phyloP scores from a whole-genome alignment of 2,797 vertebrate species.

The Leuciscus waleckii region DNA sequence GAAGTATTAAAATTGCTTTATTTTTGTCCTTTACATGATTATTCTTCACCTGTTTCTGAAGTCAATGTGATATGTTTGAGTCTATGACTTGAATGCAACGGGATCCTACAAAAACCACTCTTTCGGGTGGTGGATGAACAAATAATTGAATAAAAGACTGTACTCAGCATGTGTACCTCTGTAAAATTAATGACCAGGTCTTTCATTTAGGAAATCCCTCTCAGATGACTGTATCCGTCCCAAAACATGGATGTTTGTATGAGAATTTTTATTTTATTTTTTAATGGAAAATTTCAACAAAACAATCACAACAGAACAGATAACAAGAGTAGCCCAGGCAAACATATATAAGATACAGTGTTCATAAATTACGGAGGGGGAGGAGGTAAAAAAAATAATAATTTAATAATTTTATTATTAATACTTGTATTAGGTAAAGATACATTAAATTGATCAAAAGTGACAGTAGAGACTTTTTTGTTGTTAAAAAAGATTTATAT shows the following conservation, averaged over 20 bases:
- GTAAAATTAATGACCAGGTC: background rate
- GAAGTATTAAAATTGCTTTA: constrained; percentile 46
- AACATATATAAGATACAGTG: background rate
- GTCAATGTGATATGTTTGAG: constrained; percentile 18
- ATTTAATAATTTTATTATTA: background rate
- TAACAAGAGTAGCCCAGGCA: background rate
- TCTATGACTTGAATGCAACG: background rate
- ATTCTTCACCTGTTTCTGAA: constrained; percentile 17
- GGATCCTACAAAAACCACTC: background rate
- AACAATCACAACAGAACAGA: background rate
- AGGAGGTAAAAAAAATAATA: no score
- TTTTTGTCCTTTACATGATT: constrained; percentile 40
- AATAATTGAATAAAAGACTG: constrained; percentile 13
- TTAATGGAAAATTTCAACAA: background rate
- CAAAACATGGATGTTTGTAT: background rate
- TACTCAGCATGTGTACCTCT: constrained; percentile 10
- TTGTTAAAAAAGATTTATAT: background rate
- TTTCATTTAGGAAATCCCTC: background rate
- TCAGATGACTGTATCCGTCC: background rate
- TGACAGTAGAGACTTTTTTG: background rate
- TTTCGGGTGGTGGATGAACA: constrained; percentile 3
- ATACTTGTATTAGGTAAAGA: background rate
- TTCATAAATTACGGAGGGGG: no score
- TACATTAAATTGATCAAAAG: background rate
- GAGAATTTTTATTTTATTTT: background rate